These are phyloP conservation scores for Eucera pruinosa DNA, from an alignment of 2,888 invertebrate genomes.

Conservation along the genomic window DNA sequence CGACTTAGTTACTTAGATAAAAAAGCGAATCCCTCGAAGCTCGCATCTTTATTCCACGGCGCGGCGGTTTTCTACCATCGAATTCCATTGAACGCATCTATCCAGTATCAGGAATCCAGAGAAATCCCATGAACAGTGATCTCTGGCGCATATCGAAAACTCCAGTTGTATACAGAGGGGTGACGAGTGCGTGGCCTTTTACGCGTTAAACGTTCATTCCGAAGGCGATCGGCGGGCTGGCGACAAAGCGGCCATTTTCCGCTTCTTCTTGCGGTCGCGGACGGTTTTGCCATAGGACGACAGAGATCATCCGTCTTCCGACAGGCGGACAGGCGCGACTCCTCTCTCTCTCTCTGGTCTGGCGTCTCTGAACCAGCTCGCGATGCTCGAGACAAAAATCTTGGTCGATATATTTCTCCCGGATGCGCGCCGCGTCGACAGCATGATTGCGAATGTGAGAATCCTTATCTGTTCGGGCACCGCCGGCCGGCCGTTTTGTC, in stretches of 20 bases:
- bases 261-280: constrained; percentile 51
- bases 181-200: constrained; percentile 59
- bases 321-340: constrained; percentile 60
- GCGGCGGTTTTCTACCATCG: constrained; percentile 55
- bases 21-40: constrained; percentile 28
- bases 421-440: constrained; percentile 47
- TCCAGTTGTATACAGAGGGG: constrained; percentile 10
- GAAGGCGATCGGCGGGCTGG: constrained; percentile 53
- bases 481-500: constrained; percentile 44
- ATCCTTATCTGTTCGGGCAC: constrained; percentile 47
- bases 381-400: constrained; percentile 60
- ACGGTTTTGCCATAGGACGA: constrained; percentile 62
- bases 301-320: constrained; percentile 68
- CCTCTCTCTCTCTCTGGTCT: constrained; percentile 12
- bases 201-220: constrained; percentile 68
- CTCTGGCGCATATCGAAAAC: constrained; percentile 59
- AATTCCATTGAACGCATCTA: constrained; percentile 56
- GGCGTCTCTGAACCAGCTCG: constrained; percentile 46
- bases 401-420: constrained; percentile 58
- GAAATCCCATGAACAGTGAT: constrained; percentile 40
- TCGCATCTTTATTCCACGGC: constrained; percentile 63
- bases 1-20: constrained; percentile 3
- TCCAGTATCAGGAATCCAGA: constrained; percentile 28
- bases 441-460: constrained; percentile 53
- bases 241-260: constrained; percentile 71